Conservation (phyloP, 1,140 invertebrate genomes). For the Cylas formicarius region DNA sequence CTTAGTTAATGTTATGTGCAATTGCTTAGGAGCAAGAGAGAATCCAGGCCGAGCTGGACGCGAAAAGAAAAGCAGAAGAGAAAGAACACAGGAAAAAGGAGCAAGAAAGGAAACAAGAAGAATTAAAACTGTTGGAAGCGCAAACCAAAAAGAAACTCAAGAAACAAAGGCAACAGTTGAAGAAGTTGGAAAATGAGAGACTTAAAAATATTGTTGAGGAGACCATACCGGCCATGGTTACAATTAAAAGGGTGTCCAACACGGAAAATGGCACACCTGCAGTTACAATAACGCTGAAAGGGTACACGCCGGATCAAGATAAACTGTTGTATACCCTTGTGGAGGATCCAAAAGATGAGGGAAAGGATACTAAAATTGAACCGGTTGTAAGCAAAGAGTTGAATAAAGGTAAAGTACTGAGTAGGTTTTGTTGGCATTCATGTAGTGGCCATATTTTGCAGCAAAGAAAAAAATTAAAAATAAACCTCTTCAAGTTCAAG, state of each 20-base stretch:
- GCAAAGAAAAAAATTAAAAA: no score
- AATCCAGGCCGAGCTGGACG: conserved; percentile 24
- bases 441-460: no score
- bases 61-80: conserved; percentile 16
- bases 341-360: conserved; percentile 51
- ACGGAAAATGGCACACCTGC: conserved; percentile 58
- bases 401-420: neutral
- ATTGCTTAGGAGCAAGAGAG: conserved; percentile 31
- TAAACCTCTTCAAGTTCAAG: no score
- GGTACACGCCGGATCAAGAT: conserved; percentile 65
- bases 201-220: conserved; percentile 33
- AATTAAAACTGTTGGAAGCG: conserved; percentile 24
- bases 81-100: conserved; percentile 23
- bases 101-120: conserved; percentile 19
- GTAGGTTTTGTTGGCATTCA: no score
- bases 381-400: neutral
- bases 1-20: neutral
- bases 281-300: conserved; percentile 68
- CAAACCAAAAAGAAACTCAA: conserved; percentile 25
- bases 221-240: conserved; percentile 55
- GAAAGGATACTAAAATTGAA: neutral
- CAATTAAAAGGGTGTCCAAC: conserved; percentile 62
- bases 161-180: conserved; percentile 24
- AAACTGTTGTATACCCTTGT: conserved; percentile 65
- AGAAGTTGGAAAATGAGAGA: conserved; percentile 12